Conservation (phyloP, 1,140 invertebrate species). For the Nymphalis io region DNA sequence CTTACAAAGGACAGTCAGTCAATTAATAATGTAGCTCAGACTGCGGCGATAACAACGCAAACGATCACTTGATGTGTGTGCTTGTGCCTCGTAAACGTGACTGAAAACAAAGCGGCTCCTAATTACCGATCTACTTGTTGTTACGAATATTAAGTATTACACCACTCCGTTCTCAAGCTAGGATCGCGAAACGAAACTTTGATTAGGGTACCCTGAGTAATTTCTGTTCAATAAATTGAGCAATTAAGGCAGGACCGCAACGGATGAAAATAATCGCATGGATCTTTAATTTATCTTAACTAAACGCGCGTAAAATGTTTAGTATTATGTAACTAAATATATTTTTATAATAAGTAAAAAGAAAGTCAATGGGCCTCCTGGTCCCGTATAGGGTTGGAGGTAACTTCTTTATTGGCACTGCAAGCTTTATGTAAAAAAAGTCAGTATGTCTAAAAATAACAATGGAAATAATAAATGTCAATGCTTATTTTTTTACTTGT, state of each 20-base stretch:
- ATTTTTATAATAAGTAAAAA: too few relatives aligned
- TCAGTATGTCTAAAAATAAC: too few relatives aligned
- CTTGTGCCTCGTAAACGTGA: conserved; percentile 43
- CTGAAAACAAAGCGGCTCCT: conserved; percentile 46
- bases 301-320: too few relatives aligned
- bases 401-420: too few relatives aligned
- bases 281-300: too few relatives aligned
- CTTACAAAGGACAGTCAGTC: neutral
- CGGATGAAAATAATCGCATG: too few relatives aligned
- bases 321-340: too few relatives aligned
- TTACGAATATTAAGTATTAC: conserved; percentile 47
- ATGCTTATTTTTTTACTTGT: too few relatives aligned
- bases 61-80: neutral
- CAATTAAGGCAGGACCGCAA: neutral
- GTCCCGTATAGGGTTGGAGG: too few relatives aligned
- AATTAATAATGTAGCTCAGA: neutral
- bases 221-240: neutral
- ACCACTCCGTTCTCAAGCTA: conserved; percentile 30
- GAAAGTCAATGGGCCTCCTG: too few relatives aligned
- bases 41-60: conserved; percentile 1
- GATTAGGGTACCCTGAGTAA: conserved; percentile 6
- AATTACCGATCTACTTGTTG: conserved; percentile 53
- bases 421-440: too few relatives aligned
- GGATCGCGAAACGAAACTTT: conserved; percentile 31
- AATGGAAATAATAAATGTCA: too few relatives aligned